Evolutionary conservation across 1,140 invertebrate genomes (phyloP).

Genomic region (Dendroctonus valens): DNA sequence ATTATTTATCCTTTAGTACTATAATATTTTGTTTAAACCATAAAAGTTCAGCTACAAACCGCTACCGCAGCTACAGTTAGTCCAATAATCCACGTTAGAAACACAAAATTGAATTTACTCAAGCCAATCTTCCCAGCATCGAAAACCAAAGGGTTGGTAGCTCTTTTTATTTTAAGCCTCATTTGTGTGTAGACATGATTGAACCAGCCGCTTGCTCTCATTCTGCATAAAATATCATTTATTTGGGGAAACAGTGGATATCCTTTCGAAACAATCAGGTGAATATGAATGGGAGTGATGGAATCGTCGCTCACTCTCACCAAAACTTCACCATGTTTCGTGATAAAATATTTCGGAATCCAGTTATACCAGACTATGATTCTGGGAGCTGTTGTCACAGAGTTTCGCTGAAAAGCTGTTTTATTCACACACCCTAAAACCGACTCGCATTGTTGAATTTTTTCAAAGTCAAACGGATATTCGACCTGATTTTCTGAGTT

Average conservation of each 20-base stretch:
- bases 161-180: constrained; percentile 13
- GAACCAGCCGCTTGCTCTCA: constrained; percentile 13
- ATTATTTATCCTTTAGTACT: too few relatives aligned
- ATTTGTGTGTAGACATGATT: constrained; percentile 13
- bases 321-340: constrained; percentile 11
- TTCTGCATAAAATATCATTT: constrained; percentile 10
- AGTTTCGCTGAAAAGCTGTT: constrained; percentile 16
- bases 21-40: too few relatives aligned
- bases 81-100: constrained; percentile 11
- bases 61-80: constrained; percentile 5
- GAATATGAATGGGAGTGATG: constrained; percentile 7
- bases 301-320: constrained; percentile 6
- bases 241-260: constrained; percentile 16
- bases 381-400: constrained; percentile 4
- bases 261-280: constrained; percentile 10
- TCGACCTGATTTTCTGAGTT: neutral
- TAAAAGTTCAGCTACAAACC: neutral
- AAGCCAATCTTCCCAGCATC: constrained; percentile 17
- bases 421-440: constrained; percentile 15
- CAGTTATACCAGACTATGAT: constrained; percentile 14
- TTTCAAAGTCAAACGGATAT: constrained; percentile 7
- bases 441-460: constrained; percentile 10
- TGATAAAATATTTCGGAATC: constrained; percentile 22
- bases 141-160: constrained; percentile 7
- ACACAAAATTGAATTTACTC: constrained; percentile 19